Evolutionary conservation across 2,888 invertebrate genomes (phyloP).

Genomic region (Conops quadrifasciatus): DNA sequence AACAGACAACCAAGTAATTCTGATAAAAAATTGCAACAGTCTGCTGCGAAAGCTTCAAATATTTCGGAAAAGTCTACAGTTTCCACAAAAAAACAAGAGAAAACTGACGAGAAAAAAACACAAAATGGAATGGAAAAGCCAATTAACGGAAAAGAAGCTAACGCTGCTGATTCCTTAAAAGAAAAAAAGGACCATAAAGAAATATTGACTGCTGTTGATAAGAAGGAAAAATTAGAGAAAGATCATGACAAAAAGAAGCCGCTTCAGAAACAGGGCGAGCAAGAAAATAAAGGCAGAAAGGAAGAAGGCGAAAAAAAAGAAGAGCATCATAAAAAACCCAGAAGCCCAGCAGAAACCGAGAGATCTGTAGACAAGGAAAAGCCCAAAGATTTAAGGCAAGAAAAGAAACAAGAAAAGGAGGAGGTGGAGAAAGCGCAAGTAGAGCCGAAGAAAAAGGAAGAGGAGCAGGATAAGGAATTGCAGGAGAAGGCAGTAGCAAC

Average conservation of each 20-base stretch:
- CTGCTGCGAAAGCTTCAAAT: conserved; percentile 28
- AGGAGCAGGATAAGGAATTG: conserved; percentile 19
- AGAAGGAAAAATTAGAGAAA: conserved; percentile 36
- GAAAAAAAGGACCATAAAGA: conserved; percentile 42
- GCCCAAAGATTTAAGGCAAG: not conserved
- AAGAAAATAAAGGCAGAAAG: conserved; percentile 18
- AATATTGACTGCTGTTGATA: no score
- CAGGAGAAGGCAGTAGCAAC: conserved; percentile 27
- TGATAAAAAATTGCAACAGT: conserved; percentile 33
- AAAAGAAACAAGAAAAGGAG: conserved; percentile 10
- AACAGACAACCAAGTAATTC: conserved; percentile 37
- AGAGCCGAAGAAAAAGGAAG: conserved; percentile 32
- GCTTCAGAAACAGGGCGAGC: conserved; percentile 17
- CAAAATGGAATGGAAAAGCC: conserved; percentile 51
- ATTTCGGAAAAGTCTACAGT: not conserved
- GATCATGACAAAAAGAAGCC: conserved; percentile 8
- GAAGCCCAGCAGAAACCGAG: not conserved
- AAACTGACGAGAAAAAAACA: conserved; percentile 49
- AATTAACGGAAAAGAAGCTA: conserved; percentile 46
- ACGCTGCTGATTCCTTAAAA: conserved; percentile 39
- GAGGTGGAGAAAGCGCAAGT: conserved; percentile 20
- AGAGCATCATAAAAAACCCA: conserved; percentile 28
- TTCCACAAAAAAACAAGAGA: conserved; percentile 27
- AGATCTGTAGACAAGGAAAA: not conserved
- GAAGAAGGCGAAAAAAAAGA: conserved; percentile 38